These are phyloP conservation scores for Pseudoips prasinana DNA, from an alignment of 2,888 invertebrate genomes.

Conservation along the genomic window DNA sequence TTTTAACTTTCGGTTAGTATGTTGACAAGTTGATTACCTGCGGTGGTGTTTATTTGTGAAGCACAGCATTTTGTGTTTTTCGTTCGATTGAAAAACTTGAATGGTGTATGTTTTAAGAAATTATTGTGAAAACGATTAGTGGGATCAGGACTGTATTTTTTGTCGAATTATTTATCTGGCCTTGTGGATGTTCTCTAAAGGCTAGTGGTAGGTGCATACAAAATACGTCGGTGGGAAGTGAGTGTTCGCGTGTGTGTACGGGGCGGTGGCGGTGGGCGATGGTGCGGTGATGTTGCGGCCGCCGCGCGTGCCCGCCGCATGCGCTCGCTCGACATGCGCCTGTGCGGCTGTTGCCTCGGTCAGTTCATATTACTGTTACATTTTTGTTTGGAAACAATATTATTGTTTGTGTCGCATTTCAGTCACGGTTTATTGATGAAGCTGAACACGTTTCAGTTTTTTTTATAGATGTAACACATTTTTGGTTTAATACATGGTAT, in stretches of 20 bases:
- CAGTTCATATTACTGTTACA: constrained; percentile 38
- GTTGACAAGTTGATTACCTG: no score
- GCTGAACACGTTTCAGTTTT: constrained; percentile 8
- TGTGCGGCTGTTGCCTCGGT: constrained; percentile 78
- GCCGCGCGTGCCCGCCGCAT: constrained; percentile 56
- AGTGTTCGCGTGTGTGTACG: constrained; percentile 67
- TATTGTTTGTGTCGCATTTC: constrained; percentile 15
- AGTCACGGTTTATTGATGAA: constrained; percentile 23
- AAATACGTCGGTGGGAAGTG: constrained; percentile 63
- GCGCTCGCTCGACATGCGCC: constrained; percentile 71
- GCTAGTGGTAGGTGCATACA: no score
- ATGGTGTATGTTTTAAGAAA: no score
- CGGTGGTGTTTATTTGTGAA: no score
- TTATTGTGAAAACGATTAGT: no score
- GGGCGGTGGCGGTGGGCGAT: constrained; percentile 44
- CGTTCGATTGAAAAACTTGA: no score
- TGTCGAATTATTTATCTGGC: no score
- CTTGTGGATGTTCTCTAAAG: no score
- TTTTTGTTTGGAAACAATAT: constrained; percentile 10
- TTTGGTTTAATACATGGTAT: no score
- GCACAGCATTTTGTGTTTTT: no score
- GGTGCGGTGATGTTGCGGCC: constrained; percentile 60
- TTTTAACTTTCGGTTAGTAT: no score
- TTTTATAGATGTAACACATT: constrained; percentile 2
- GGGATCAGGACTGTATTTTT: no score